Percentiles rank a stretch among this genome's conserved stretches.
phyloP scores from a whole-genome alignment of 37 sponge, comb jelly and placozoan species.

The Ephydatia muelleri region DNA sequence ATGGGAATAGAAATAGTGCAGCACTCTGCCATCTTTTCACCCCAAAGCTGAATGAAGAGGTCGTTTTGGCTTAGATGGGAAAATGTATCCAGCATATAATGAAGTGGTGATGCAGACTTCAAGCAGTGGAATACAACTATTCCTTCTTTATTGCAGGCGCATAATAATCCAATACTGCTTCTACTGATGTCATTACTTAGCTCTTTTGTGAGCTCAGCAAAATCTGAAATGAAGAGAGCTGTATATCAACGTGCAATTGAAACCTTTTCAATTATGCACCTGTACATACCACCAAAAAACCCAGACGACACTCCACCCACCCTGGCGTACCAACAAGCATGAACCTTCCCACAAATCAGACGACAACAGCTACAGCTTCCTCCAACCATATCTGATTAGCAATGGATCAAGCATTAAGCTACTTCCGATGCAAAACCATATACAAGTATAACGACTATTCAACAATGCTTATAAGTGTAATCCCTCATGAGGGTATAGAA shows the following conservation, averaged over 20 bases:
- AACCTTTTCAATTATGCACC: too few relatives aligned
- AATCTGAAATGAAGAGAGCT: not conserved
- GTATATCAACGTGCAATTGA: too few relatives aligned
- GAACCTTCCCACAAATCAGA: too few relatives aligned
- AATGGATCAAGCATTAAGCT: too few relatives aligned
- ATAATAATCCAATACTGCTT: not conserved
- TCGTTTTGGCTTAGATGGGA: not conserved
- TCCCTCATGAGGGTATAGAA: not conserved
- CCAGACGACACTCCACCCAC: too few relatives aligned
- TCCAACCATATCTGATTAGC: too few relatives aligned
- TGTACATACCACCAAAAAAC: too few relatives aligned
- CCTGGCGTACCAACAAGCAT: too few relatives aligned
- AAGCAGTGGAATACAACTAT: not conserved
- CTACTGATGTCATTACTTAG: not conserved
- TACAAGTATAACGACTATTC: too few relatives aligned
- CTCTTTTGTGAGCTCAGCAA: not conserved
- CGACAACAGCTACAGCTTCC: too few relatives aligned
- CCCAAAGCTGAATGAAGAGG: constrained; percentile 2
- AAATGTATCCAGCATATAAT: not conserved
- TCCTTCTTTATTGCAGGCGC: not conserved
- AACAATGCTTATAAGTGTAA: too few relatives aligned
- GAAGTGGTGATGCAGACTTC: not conserved
- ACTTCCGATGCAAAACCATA: too few relatives aligned
- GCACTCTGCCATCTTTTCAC: not conserved
- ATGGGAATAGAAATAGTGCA: not conserved